These are phyloP conservation scores for Muntiacus muntjak DNA, from an alignment of 2,113 vertebrate species.

Conservation along the genomic window DNA sequence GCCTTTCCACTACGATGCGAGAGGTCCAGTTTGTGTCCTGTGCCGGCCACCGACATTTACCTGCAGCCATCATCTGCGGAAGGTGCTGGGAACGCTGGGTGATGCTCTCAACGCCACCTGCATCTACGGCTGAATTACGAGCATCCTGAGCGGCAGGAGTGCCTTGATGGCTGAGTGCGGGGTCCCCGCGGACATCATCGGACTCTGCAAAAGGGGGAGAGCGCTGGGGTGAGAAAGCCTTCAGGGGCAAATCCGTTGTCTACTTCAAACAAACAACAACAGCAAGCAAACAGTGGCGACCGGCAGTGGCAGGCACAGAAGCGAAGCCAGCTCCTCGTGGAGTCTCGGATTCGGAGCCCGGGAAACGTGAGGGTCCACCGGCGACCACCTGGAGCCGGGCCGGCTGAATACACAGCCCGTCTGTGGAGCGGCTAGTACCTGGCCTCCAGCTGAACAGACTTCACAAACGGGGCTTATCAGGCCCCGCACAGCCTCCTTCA, in stretches of 20 bases:
- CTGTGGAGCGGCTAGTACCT: not conserved
- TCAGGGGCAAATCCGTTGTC: not conserved
- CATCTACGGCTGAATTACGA: slow-evolving; percentile 76
- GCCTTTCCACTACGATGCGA: not conserved
- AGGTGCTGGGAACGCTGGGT: slow-evolving; percentile 69
- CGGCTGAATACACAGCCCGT: slow-evolving; percentile 35
- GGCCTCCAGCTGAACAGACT: slow-evolving; percentile 44
- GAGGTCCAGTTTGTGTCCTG: not conserved
- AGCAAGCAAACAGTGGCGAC: not conserved
- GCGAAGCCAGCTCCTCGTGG: not conserved
- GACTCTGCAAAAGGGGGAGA: slow-evolving; percentile 76
- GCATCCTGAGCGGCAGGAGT: slow-evolving; percentile 59
- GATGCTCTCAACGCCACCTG: slow-evolving; percentile 75
- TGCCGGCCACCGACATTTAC: slow-evolving; percentile 75
- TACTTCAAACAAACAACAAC: not conserved
- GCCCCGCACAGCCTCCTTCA: slow-evolving; percentile 62
- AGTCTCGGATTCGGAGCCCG: accelerated
- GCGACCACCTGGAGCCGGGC: not conserved
- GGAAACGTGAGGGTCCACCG: not conserved
- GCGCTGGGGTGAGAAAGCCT: not conserved
- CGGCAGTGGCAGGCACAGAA: not conserved
- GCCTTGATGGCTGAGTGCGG: slow-evolving; percentile 63
- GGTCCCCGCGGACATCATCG: slow-evolving; percentile 75
- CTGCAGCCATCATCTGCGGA: slow-evolving; percentile 88
- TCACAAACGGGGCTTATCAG: slow-evolving; percentile 75